A percentile compares a stretch with the other conserved stretches of the same genome.
phyloP scores from a whole-genome alignment of 2,888 invertebrate genomes.

The Drosophila mimetica region DNA sequence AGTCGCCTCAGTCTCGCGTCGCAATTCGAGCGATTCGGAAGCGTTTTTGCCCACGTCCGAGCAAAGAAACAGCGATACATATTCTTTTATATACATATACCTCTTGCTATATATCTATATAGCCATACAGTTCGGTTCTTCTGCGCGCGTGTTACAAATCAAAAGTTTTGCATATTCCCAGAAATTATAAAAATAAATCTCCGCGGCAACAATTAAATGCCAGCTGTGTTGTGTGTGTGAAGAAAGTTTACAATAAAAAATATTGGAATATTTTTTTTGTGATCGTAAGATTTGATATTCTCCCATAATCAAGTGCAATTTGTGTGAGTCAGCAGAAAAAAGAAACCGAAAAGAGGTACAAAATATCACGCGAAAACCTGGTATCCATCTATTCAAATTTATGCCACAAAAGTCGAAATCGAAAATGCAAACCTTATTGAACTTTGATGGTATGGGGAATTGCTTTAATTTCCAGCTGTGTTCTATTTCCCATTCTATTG shows the following conservation, averaged over 20 bases:
- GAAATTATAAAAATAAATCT: constrained; percentile 48
- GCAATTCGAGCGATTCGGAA: constrained; percentile 81
- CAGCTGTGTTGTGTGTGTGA: constrained; percentile 31
- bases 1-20: constrained; percentile 74
- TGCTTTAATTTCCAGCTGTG: constrained; percentile 46
- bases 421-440: constrained; percentile 42
- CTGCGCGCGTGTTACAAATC: constrained; percentile 63
- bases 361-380: constrained; percentile 13
- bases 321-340: constrained; percentile 42
- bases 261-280: constrained; percentile 4
- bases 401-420: constrained; percentile 19
- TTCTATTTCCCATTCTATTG: constrained; percentile 29
- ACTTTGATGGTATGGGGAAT: constrained; percentile 52
- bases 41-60: constrained; percentile 58
- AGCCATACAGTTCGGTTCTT: constrained; percentile 19
- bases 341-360: constrained; percentile 9
- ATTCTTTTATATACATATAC: constrained; percentile 2
- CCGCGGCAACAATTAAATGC: constrained; percentile 22
- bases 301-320: constrained; percentile 50
- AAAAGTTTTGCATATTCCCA: constrained; percentile 39
- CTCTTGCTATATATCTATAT: constrained; percentile 4
- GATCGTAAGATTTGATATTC: constrained; percentile 20
- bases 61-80: constrained; percentile 14
- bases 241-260: not conserved
- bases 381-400: constrained; percentile 15